Evolutionary conservation across 2,113 vertebrate genomes (phyloP).

Genomic region (Vimba vimba): DNA sequence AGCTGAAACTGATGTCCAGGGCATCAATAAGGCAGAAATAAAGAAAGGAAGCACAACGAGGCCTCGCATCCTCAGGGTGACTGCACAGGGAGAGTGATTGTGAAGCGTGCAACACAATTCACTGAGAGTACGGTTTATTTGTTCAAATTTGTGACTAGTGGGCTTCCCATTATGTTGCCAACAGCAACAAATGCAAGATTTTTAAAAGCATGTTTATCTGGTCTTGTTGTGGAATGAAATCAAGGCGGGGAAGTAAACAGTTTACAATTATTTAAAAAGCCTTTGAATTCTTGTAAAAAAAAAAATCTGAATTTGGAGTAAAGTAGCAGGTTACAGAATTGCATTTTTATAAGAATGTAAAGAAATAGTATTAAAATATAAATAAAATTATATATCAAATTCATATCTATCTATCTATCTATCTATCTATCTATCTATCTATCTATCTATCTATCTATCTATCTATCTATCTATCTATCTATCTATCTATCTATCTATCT

Average conservation of each 20-base stretch:
- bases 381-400: no score
- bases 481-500: no score
- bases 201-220: background rate
- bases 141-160: background rate
- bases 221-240: background rate
- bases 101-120: slow-evolving; percentile 23
- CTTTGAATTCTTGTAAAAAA: background rate
- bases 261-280: background rate
- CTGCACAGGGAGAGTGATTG: background rate
- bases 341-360: background rate
- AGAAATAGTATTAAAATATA: background rate
- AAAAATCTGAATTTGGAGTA: background rate
- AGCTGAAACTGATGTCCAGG: background rate
- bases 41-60: background rate
- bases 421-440: no score
- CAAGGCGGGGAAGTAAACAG: background rate
- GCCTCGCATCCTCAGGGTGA: background rate
- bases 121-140: slow-evolving; percentile 31
- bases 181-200: background rate
- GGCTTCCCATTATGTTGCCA: background rate
- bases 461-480: background rate
- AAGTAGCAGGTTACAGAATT: background rate
- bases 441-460: background rate
- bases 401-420: background rate
- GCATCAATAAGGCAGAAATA: background rate